Evolutionary conservation across 2,888 invertebrate genomes (phyloP), one percentile per base, ranked within the genome.

Genomic region (Xanthostigma xanthostigma): DNA sequence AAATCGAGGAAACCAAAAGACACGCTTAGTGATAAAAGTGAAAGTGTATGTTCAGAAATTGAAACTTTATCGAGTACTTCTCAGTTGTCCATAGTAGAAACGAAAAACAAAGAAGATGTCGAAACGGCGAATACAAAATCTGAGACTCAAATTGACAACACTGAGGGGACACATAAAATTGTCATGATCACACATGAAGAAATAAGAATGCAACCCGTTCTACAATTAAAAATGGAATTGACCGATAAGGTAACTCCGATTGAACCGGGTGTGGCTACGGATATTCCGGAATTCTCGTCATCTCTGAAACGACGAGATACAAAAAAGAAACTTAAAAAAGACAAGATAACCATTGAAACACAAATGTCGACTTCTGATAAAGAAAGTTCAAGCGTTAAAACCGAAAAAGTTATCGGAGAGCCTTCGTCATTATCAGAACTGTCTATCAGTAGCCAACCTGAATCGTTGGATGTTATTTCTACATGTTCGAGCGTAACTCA

Each of bases 111-210:
- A 39, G 40, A 39, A 9, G 35, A 34, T 44, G 34, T 34, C 13
- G 27, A 44, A 44, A 44, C 11, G 44, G 12, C 8, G 10, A 44
- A 44, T 4, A 14, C 8, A n/a, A 44, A 33, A 33, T 17, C 34
- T 14, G 14, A 37, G 14, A 10, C 46, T 14, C 43, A 51, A 44
- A 40, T 34, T 49, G 37, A 41, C 12, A 27, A 27, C 6, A 6
- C 27, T 27, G 27, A 45, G 48, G 50, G 53, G 53, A 62, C 60
- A 6, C 65, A 66, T 54, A 74, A 73, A 60, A 75, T 83, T 55
- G 76, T 79, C 49, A 65, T 84, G 41, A 83, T 84, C 53, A 82
- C 82, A 6, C 83, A 84, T 51, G 83, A 84, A 65, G 81, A 83
- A 65, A 75, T 79, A 55, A 75, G 75, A 64, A 67, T 78, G 59